Evolutionary conservation across 92 coral and sea anemone genomes (phyloP), one percentile per base, ranked within the genome.

Genomic region (Porites rus): DNA sequence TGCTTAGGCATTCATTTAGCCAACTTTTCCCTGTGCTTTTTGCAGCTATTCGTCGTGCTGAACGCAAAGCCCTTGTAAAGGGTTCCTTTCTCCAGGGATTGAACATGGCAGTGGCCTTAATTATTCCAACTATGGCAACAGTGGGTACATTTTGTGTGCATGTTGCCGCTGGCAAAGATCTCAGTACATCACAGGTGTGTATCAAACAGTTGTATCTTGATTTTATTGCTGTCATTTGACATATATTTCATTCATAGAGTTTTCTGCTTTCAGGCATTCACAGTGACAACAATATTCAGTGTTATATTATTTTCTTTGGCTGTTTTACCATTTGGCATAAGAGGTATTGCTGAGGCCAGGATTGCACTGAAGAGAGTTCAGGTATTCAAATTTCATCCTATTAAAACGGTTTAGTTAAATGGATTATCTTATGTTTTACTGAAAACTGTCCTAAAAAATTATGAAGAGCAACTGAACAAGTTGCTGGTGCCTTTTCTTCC

Each of bases 101-200:
- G 21, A 96, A 96, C 90, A 89, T 94, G 87, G 86, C 98, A 1
- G 74, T 96, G 25, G 92, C 98, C 62, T 86, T 87, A 25, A 28
- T 96, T 51, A 90, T 94, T 68, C 95, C 98, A 2, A 94, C 98
- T 17, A 38, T 92, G 19, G 98, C 98, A 11, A 91, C 98, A 1
- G 98, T 94, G 21, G 82, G 79, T 12, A 93, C 98, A 10, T 96
- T 96, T 72, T 88, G 94, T 75, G 96, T 96, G 9, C 98, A 96
- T 51, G 87, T 94, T 3, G 93, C 95, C 54, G 65, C 90, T 14
- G 98, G 96, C 14, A 90, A 92, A 72, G 79, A 85, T 69, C 92
- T 94, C 21, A 71, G 38, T 56, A 63, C 58, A 7, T 51, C 86
- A 69, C 77, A 82, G 22, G 76, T 82, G 71, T 17, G 67, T 82